Percentiles rank a stretch among this genome's conserved stretches.
Evolutionary conservation across 2,113 vertebrate genomes (phyloP).

Genomic region (Dromiciops gliroides): DNA sequence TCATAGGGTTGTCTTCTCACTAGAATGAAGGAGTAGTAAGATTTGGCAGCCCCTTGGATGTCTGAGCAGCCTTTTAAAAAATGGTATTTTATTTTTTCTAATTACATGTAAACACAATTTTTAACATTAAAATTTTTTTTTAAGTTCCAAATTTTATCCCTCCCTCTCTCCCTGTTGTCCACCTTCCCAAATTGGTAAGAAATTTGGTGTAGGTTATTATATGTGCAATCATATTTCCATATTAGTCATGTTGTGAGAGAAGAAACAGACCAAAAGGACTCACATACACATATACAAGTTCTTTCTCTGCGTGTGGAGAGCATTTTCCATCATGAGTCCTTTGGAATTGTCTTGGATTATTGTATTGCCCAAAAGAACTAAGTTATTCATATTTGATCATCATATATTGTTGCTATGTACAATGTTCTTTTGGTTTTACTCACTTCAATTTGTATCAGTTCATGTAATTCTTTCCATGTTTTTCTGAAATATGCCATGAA

Average conservation of each 20-base stretch:
- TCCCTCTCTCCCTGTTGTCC: too few species aligned
- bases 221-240: background rate
- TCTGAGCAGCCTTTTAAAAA: background rate
- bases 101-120: background rate
- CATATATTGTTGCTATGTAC: background rate
- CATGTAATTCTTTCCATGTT: background rate
- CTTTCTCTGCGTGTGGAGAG: background rate
- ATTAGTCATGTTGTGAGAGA: background rate
- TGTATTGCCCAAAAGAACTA: background rate
- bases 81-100: background rate
- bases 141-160: background rate
- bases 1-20: background rate
- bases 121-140: background rate
- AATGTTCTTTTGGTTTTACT: background rate
- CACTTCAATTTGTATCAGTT: background rate
- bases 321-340: background rate
- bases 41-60: background rate
- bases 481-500: background rate
- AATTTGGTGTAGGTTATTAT: background rate
- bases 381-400: background rate
- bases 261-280: background rate
- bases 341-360: background rate
- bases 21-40: background rate
- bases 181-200: background rate
- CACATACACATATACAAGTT: background rate